Percentiles rank a stretch among this genome's conserved stretches.
Evolutionary conservation across 30 jellyfish, hydroid and myxozoan species (phyloP).

Genomic region (Turritopsis dohrnii): DNA sequence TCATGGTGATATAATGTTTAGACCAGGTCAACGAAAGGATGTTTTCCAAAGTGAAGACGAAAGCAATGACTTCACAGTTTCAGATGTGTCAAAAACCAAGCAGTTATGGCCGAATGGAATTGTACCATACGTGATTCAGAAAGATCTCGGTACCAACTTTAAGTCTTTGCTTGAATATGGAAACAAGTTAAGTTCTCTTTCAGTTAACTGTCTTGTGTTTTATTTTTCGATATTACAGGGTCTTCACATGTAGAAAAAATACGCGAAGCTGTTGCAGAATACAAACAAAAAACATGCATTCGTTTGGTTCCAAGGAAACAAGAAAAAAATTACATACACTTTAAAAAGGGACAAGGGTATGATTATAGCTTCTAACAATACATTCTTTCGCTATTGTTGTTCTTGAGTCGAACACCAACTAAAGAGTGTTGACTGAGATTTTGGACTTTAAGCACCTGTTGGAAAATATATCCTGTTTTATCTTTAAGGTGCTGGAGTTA

Average conservation of each 20-base stretch:
- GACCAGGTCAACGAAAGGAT: neutral
- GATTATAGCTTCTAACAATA: neutral
- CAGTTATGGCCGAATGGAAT: neutral
- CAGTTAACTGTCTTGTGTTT: neutral
- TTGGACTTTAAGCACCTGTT: neutral
- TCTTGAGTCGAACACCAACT: no score
- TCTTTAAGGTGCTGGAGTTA: neutral
- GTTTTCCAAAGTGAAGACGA: neutral
- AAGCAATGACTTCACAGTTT: neutral
- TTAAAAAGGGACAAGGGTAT: neutral
- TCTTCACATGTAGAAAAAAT: neutral
- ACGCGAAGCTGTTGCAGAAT: neutral
- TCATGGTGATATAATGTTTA: neutral
- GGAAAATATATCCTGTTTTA: neutral
- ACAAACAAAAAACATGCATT: neutral
- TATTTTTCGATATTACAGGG: neutral
- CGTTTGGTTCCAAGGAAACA: neutral
- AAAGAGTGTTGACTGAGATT: no score
- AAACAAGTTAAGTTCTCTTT: neutral
- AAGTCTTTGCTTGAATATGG: neutral
- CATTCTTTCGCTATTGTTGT: neutral
- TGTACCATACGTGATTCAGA: neutral
- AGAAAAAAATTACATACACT: neutral
- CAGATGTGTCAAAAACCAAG: neutral
- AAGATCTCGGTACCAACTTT: neutral